phyloP scores from a whole-genome alignment of 2,888 invertebrate genomes.

The Patella ulyssiponensis region DNA sequence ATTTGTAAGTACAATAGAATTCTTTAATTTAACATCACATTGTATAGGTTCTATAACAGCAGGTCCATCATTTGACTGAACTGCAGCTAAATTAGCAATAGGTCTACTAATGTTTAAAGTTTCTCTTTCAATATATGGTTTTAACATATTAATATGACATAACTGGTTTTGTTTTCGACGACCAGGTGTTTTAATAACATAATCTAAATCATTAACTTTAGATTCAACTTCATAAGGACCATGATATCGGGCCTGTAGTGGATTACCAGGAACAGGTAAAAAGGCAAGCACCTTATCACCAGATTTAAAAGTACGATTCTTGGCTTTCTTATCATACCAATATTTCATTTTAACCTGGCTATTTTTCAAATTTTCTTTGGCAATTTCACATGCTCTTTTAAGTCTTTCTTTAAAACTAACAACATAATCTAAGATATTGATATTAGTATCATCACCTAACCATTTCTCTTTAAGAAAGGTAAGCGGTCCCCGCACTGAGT shows the following conservation, averaged over 20 bases:
- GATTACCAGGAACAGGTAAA: constrained; percentile 10
- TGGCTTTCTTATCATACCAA: constrained; percentile 20
- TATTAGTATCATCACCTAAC: not conserved
- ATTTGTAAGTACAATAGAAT: not conserved
- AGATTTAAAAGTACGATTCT: constrained; percentile 12
- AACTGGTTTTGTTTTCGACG: constrained; percentile 4
- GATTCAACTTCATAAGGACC: constrained; percentile 14
- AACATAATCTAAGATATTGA: constrained; percentile 33
- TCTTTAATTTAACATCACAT: not conserved
- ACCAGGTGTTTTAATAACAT: constrained; percentile 16
- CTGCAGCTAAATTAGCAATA: not conserved
- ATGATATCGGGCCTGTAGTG: constrained; percentile 16
- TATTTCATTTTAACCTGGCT: constrained; percentile 9
- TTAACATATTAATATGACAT: constrained; percentile 26
- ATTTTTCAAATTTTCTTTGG: constrained; percentile 30
- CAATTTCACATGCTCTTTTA: constrained; percentile 27
- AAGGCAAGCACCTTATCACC: constrained; percentile 19
- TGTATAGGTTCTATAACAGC: not conserved
- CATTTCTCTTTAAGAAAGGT: not conserved
- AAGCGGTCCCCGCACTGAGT: constrained; percentile 23
- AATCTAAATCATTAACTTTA: not conserved
- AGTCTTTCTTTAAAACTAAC: constrained; percentile 24
- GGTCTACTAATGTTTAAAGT: not conserved
- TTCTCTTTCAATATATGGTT: constrained; percentile 18
- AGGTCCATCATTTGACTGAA: not conserved